phyloP scores from a whole-genome alignment of 2,113 vertebrate genomes.

The Phoenicopterus ruber region DNA sequence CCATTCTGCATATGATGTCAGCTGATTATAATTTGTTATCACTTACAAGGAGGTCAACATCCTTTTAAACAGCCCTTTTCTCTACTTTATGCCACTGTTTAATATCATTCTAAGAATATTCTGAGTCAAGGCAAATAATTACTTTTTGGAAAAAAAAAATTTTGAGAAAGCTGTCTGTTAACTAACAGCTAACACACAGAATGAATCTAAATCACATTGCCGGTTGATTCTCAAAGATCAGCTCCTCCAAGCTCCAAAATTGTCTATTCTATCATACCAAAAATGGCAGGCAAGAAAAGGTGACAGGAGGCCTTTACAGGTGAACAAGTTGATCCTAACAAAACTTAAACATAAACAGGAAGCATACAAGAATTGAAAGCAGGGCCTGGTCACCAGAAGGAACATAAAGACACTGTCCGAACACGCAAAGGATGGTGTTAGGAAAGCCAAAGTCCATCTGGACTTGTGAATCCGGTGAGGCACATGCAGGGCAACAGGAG shows the following conservation, averaged over 20 bases:
- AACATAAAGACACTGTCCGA: neutral
- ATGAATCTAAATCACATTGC: neutral
- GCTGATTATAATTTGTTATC: neutral
- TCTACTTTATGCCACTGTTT: neutral
- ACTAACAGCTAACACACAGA: neutral
- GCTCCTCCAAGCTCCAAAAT: neutral
- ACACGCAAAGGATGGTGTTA: neutral
- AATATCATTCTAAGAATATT: neutral
- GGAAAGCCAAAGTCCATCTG: neutral
- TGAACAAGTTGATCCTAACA: neutral
- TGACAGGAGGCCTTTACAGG: neutral
- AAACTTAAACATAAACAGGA: neutral
- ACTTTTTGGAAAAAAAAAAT: neutral
- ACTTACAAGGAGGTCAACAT: neutral
- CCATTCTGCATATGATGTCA: neutral
- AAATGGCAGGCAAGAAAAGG: neutral
- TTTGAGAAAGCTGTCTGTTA: neutral
- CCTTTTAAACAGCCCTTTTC: neutral
- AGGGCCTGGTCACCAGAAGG: neutral
- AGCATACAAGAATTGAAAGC: neutral
- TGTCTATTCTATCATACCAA: neutral
- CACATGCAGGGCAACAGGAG: neutral
- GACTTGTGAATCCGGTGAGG: neutral
- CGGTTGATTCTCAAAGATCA: neutral
- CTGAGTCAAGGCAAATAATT: neutral